phyloP scores from a whole-genome alignment of 1,140 invertebrate species.

The Drosophila micromelanica region DNA sequence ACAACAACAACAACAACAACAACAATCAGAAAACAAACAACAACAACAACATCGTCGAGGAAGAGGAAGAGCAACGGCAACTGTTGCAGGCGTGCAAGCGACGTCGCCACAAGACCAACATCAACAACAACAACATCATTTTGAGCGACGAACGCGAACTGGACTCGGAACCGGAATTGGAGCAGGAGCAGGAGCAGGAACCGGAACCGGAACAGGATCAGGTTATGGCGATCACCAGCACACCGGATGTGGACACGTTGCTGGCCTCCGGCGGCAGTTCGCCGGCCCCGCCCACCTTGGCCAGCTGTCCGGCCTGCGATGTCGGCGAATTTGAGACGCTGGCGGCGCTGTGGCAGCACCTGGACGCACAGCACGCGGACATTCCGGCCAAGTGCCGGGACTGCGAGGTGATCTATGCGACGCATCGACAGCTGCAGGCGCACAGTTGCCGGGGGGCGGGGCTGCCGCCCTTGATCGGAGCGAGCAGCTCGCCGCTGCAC shows the following conservation, averaged over 20 bases:
- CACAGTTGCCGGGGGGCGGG: constrained; percentile 84
- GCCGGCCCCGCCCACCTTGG: too few species aligned
- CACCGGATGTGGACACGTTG: constrained; percentile 64
- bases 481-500: constrained; percentile 57
- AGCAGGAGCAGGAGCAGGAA: constrained; percentile 6
- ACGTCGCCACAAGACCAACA: constrained; percentile 65
- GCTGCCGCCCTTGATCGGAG: constrained; percentile 47
- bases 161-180: not conserved
- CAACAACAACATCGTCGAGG: constrained; percentile 50
- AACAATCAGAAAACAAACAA: constrained; percentile 52
- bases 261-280: constrained; percentile 47
- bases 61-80: not conserved
- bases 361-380: constrained; percentile 90
- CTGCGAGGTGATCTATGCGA: constrained; percentile 90
- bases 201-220: constrained; percentile 11
- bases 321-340: constrained; percentile 87
- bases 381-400: constrained; percentile 88
- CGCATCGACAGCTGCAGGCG: constrained; percentile 88
- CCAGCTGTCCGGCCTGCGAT: constrained; percentile 87
- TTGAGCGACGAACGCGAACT: constrained; percentile 3
- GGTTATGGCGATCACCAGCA: constrained; percentile 60
- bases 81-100: constrained; percentile 33
- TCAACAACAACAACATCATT: constrained; percentile 72
- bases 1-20: constrained; percentile 46
- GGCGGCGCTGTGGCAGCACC: constrained; percentile 87